Percentiles rank a stretch among this genome's conserved stretches.
These are phyloP conservation scores for Bactericera cockerelli DNA, from an alignment of 1,140 invertebrate species.

Conservation along the genomic window DNA sequence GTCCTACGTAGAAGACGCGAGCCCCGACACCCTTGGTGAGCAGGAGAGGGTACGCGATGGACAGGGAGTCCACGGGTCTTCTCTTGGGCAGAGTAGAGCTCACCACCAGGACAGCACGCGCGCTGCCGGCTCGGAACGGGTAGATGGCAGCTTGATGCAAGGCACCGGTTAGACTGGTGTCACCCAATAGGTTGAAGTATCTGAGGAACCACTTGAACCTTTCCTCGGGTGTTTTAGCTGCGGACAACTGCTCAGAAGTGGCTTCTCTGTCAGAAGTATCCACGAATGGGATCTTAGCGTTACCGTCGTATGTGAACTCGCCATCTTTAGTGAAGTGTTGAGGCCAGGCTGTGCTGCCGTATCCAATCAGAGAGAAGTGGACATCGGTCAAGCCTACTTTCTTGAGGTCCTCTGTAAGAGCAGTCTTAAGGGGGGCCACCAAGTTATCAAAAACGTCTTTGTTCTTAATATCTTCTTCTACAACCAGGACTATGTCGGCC, in stretches of 20 bases:
- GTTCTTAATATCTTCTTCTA: constrained; percentile 4
- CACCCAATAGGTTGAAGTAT: not conserved
- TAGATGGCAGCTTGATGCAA: not conserved
- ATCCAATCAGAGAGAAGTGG: constrained; percentile 3
- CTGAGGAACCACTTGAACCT: not conserved
- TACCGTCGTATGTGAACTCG: not conserved
- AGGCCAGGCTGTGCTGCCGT: not conserved
- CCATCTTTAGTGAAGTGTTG: not conserved
- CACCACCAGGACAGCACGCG: not conserved
- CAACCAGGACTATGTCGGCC: not conserved
- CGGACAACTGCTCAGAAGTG: not conserved
- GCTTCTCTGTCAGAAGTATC: not conserved
- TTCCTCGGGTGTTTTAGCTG: not conserved
- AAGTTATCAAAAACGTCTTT: not conserved
- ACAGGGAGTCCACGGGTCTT: not conserved
- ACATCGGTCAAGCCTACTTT: not conserved
- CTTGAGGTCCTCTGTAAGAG: not conserved
- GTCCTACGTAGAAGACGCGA: not conserved
- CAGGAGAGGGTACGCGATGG: not conserved
- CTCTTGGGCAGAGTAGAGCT: not conserved
- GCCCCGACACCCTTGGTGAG: not conserved
- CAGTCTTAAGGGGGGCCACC: not conserved
- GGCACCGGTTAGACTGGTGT: not conserved
- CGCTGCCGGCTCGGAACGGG: not conserved
- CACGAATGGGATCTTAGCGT: not conserved